Evolutionary conservation across 2,113 vertebrate genomes (phyloP).

Genomic region (Dolichallabes microphthalmus): DNA sequence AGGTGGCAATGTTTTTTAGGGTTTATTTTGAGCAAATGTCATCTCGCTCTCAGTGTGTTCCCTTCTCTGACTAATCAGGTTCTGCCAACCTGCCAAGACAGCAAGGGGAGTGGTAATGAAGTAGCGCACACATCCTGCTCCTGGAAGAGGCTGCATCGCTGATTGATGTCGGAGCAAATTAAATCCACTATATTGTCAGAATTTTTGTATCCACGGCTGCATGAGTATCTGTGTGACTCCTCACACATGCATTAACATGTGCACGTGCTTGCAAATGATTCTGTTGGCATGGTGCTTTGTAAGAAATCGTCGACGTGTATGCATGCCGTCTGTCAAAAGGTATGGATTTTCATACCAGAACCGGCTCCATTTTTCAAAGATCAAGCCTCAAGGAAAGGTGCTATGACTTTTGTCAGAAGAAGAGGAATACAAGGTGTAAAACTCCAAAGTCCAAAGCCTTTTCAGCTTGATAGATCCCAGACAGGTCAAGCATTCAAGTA

Average conservation of each 20-base stretch:
- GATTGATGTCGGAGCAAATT: constrained; percentile 61
- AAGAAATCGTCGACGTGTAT: not conserved
- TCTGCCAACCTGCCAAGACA: constrained; percentile 74
- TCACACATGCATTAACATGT: constrained; percentile 25
- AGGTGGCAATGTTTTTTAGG: constrained; percentile 51
- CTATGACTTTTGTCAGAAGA: not conserved
- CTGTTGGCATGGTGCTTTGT: constrained; percentile 3
- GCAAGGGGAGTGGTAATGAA: constrained; percentile 71
- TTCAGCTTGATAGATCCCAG: constrained; percentile 29
- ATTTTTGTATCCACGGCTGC: constrained; percentile 60
- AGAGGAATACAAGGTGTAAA: constrained; percentile 15
- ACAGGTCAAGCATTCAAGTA: constrained; percentile 10
- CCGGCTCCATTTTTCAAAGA: not conserved
- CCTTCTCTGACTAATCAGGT: constrained; percentile 72
- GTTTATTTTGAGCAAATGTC: constrained; percentile 72
- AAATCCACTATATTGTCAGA: constrained; percentile 66
- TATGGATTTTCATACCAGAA: not conserved
- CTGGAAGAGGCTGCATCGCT: constrained; percentile 60
- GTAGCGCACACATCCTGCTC: constrained; percentile 65
- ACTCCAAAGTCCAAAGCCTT: constrained; percentile 29
- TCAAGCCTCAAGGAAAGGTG: not conserved
- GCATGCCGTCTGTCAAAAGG: not conserved
- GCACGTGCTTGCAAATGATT: constrained; percentile 25
- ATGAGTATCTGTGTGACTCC: constrained; percentile 35
- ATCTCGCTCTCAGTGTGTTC: constrained; percentile 57